Percentiles rank a stretch among this genome's conserved stretches.
Evolutionary conservation across 2,888 invertebrate genomes (phyloP).

Genomic region (Micoletzkya japonica): DNA sequence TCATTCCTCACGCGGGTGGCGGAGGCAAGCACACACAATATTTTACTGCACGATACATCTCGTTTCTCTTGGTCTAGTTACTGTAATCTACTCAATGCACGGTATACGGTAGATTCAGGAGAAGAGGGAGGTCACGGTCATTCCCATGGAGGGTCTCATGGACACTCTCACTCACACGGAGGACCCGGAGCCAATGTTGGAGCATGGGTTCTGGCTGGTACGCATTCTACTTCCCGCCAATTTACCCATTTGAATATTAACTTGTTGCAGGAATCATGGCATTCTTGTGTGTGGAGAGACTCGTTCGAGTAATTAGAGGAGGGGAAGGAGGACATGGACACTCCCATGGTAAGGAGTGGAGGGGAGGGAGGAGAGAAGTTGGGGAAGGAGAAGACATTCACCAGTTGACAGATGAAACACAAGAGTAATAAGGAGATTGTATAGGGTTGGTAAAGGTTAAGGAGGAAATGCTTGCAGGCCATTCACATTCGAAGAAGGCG

Average conservation of each 20-base stretch:
- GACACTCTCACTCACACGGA: conserved; percentile 32
- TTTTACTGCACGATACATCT: no score
- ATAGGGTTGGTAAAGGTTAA: no score
- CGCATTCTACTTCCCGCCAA: not conserved
- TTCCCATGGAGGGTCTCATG: conserved; percentile 56
- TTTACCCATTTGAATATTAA: not conserved
- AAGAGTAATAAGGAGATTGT: no score
- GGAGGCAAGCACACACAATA: conserved; percentile 58
- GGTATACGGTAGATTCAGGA: not conserved
- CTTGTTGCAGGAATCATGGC: conserved; percentile 51
- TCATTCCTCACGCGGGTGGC: conserved; percentile 90
- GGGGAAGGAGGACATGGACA: conserved; percentile 76
- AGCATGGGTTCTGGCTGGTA: conserved; percentile 86
- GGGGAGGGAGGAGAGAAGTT: conserved; percentile 28
- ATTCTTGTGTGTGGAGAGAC: conserved; percentile 77
- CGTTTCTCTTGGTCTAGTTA: no score
- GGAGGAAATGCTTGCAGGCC: conserved; percentile 14
- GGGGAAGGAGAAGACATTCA: no score
- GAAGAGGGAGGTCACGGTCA: conserved; percentile 75
- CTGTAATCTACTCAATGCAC: not conserved
- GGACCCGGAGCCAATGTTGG: conserved; percentile 75
- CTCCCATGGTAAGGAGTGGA: conserved; percentile 48
- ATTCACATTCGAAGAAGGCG: conserved; percentile 29
- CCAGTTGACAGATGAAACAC: no score
- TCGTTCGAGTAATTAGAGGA: conserved; percentile 80